Base-by-base conservation (phyloP, 2,113 vertebrate species). In the Numida meleagris region DNA sequence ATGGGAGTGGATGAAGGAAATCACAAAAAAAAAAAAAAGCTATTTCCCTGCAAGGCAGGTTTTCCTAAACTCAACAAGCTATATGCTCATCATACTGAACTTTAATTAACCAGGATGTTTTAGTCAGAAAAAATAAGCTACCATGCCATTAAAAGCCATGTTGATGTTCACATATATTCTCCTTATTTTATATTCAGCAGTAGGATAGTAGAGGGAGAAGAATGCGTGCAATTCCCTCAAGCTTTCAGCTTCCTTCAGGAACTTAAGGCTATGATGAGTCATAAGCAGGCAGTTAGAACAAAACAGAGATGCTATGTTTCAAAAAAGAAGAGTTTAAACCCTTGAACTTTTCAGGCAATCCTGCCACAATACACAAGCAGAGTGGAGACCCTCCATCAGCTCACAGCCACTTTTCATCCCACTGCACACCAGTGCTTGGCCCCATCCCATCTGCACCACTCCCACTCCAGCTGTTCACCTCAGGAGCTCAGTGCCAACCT, bases 21-120 rank as follows among this genome's bases (percentile, higher is more conserved):
- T 11, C 20, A 36, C 38, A 14, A 13, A 48, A 65, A 68, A 50
- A 34, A 4, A 5, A 4, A 24, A 31, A 77, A 46, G 62, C 36
- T 57, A 55, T 46, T 77, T 57, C 27, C 55, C 80, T 86, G 55
- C 15, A 70, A 90, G 68, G 55, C 63, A 92, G 20, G 50, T 77
- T 93, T 51, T 92, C 73, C 90, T 68, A 58, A 38, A 25, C 45
- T 43, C 18, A 57, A 68, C 14, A 53, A 77, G 38, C 59, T 51
- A 68, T 40, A 21, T 4, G 13, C 36, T 93, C 88, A 90, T 31
- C 19, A 4, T 65, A 57, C 12, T 31, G 11, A 76, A 15, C 67
- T 94, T 88, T 90, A 92, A 92, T 90, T 86, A 95, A 42, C 20
- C 50, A 83, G 82, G 66, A 86, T 80, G 50, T 66, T 75, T 90